Base-by-base conservation (phyloP, 2,797 vertebrate genomes). In the Myioborus miniatus region DNA sequence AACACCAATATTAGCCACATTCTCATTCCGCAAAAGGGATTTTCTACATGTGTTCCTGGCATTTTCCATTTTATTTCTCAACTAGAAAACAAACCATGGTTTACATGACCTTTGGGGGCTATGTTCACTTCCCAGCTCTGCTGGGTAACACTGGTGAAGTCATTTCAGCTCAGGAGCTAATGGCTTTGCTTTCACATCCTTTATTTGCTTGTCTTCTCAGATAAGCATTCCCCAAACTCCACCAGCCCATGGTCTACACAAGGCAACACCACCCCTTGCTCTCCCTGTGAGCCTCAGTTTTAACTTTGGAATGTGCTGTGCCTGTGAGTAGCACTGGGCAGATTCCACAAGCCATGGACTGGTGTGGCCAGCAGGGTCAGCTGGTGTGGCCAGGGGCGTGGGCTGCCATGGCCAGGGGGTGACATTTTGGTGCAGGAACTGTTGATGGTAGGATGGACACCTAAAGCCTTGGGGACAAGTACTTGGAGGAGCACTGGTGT, bases 61-160 rank as follows among this genome's bases (percentile, higher is more conserved):
- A 77, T 60, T 90, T 95, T 79, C n/a, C 47, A n/a, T 72, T 81
- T 90, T 76, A 46, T 37, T 83, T 94, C 32, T 52, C 41, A 67
- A 22, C 19, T 59, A 39, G 70, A 76, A 76, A 95, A 81, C 22
- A 85, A 68, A 39, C 20, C 18, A 23, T 50, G 20, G 8, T 68
- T 87, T 87, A 68, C 10, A 3, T 67, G 47, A 23, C 47, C 39
- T 50, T 72, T 1, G 6, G 29, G 63, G 39, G n/a, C 63, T 2
- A 0, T 43, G 52, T 76, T 88, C 65, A 50, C 46, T 69, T 68
- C 70, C 50, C 4, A 0, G 14, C 39, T 91, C 79, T 80, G 41
- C 41, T 52, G 67, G 18, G 11, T 85, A 67, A 20, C 30, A 30
- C 41, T 47, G 49, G n/a, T 18, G 47, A 78, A 86, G 26, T 20